Evolutionary conservation across 2,113 vertebrate species (phyloP), one percentile per base, ranked within the genome.

Genomic region (Panthera tigris): DNA sequence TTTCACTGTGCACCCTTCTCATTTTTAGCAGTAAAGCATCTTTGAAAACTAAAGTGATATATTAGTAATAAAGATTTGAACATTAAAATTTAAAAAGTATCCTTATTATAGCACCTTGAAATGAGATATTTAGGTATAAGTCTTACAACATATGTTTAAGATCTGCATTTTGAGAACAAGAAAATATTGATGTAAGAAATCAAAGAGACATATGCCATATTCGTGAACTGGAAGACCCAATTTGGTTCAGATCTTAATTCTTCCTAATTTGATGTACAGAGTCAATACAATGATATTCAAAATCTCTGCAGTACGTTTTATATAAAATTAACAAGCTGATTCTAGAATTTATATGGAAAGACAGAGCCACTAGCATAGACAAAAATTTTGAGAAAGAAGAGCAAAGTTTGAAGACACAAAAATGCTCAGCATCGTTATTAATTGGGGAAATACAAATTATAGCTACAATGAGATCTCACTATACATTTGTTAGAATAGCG

Each of bases 11-110:
- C 3, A 80, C 9, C 13, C 4, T 93, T 87, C n/a, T 71, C 61
- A 79, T 4, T 57, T 78, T 65, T 63, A 66, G 16, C 31, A 61
- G 21, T 73, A n/a, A 89, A 69, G 29, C 33, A 69, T 74, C 48
- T 86, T 84, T 95, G 71, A 95, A 78, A 69, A 90, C 66, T 63
- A 76, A 93, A 95, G 29, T 48, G 7, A 63, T 55, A 82, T 45
- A 33, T 29, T 89, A 81, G 13, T 31, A 95, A 57, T 65, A 36
- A 87, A 71, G 27, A 71, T 39, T 57, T 68, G 5, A 7, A 94
- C 74, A 95, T 71, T 94, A 3, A 83, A 87, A 87, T 71, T 89
- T 78, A 25, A 39, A 57, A 84, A 90, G 15, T 78, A 63, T 71
- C 10, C 78, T 55, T 89, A 71, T 9, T 61, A 52, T 73, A 61